Evolutionary conservation across 2,888 invertebrate genomes (phyloP).

Genomic region (Acleris emargana): DNA sequence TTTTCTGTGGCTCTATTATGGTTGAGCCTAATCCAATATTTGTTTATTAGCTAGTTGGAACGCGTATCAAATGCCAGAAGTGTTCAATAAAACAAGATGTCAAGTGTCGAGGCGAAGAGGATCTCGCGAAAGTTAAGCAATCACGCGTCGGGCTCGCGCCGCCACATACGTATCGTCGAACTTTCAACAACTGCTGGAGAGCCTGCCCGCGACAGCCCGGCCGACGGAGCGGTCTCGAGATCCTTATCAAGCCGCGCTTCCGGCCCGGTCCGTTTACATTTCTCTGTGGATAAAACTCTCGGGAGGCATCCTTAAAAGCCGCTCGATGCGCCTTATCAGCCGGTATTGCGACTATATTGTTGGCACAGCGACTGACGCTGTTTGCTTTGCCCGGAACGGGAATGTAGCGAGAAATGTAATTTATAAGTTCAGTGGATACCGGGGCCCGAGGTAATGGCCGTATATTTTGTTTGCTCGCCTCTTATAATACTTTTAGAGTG

Average conservation of each 20-base stretch:
- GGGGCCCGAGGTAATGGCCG: conserved; percentile 24
- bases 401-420: conserved; percentile 36
- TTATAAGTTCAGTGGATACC: conserved; percentile 36
- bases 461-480: conserved; percentile 30
- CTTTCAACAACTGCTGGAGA: conserved; percentile 20
- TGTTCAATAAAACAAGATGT: conserved; percentile 26
- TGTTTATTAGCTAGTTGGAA: background rate
- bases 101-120: conserved; percentile 25
- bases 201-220: conserved; percentile 45
- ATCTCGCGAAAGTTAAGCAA: conserved; percentile 35
- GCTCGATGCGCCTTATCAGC: conserved; percentile 55
- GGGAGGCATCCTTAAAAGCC: conserved; percentile 41
- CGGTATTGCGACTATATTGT: conserved; percentile 41
- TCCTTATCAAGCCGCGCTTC: conserved; percentile 54
- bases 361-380: conserved; percentile 35
- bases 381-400: conserved; percentile 45
- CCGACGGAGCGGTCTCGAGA: conserved; percentile 47
- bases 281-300: conserved; percentile 38
- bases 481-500: conserved; percentile 15
- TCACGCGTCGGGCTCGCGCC: conserved; percentile 22
- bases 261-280: conserved; percentile 45
- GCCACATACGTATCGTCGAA: conserved; percentile 34
- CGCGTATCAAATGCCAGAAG: conserved; percentile 1
- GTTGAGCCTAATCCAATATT: background rate
- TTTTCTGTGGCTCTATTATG: no score